Conservation (phyloP, 1,140 invertebrate species). For the Macrobrachium nipponense region DNA sequence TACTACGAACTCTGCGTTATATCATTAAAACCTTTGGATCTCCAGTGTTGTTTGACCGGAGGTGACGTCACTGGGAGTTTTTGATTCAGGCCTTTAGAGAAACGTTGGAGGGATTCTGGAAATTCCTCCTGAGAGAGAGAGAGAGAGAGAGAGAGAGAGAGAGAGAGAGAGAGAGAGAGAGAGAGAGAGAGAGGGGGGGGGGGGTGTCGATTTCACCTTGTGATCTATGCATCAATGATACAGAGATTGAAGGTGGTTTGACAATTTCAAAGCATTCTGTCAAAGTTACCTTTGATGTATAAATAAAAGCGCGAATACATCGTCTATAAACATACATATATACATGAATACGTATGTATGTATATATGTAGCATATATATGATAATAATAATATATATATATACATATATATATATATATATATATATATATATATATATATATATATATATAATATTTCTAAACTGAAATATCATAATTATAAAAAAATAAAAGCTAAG, state of each 20-base stretch:
- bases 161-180: conserved; percentile 26
- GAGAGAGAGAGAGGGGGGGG: too few species aligned
- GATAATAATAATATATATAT: conserved; percentile 19
- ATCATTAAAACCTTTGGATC: too few species aligned
- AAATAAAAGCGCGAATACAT: too few species aligned
- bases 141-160: conserved; percentile 2
- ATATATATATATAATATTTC: conserved; percentile 8
- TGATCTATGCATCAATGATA: background rate
- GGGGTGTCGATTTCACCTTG: background rate
- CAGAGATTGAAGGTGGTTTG: background rate
- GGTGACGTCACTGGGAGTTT: too few species aligned
- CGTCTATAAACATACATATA: conserved; percentile 19
- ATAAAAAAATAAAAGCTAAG: too few species aligned
- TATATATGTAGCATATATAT: too few species aligned
- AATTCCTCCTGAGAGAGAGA: background rate
- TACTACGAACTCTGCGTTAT: too few species aligned
- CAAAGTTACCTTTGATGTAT: background rate
- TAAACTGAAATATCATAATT: too few species aligned
- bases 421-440: conserved; percentile 20
- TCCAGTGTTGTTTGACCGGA: too few species aligned
- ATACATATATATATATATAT: conserved; percentile 27
- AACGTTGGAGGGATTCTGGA: too few species aligned
- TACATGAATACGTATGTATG: conserved; percentile 18
- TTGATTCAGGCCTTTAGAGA: too few species aligned
- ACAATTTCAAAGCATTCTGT: background rate